Percentiles rank a stretch among this genome's conserved stretches.
Evolutionary conservation across 2,113 vertebrate species (phyloP).

Genomic region (Caretta caretta): DNA sequence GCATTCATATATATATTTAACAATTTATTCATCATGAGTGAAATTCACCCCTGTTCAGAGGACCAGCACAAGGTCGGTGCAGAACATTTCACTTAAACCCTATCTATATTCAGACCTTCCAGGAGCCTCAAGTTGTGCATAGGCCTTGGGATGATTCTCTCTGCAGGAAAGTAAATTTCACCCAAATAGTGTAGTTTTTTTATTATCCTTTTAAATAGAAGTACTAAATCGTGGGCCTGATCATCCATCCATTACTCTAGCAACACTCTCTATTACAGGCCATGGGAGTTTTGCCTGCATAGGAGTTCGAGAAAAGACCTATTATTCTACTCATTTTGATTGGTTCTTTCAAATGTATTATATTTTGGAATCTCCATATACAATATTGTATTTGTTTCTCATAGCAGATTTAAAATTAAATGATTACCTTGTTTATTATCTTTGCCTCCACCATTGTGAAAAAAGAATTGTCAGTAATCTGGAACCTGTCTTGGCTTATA

Average conservation of each 20-base stretch:
- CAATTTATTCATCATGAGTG: not conserved
- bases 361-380: not conserved
- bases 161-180: slow-evolving; percentile 2
- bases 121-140: not conserved
- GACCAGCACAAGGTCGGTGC: not conserved
- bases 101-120: not conserved
- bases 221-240: not conserved
- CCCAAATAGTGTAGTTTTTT: not conserved
- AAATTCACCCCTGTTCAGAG: slow-evolving; percentile 7
- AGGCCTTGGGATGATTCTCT: not conserved
- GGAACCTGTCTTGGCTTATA: slow-evolving; percentile 37
- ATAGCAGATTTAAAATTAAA: slow-evolving; percentile 33
- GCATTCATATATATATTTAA: not conserved
- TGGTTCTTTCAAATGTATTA: slow-evolving; percentile 16
- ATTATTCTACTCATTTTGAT: not conserved
- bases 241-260: not conserved
- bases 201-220: not conserved
- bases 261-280: not conserved
- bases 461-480: slow-evolving; percentile 26
- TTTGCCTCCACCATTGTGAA: slow-evolving; percentile 17
- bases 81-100: not conserved
- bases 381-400: slow-evolving; percentile 28
- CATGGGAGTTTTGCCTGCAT: not conserved
- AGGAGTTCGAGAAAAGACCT: not conserved
- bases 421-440: not conserved